Evolutionary conservation across 2,888 invertebrate species (phyloP).

Genomic region (Nineta flava): DNA sequence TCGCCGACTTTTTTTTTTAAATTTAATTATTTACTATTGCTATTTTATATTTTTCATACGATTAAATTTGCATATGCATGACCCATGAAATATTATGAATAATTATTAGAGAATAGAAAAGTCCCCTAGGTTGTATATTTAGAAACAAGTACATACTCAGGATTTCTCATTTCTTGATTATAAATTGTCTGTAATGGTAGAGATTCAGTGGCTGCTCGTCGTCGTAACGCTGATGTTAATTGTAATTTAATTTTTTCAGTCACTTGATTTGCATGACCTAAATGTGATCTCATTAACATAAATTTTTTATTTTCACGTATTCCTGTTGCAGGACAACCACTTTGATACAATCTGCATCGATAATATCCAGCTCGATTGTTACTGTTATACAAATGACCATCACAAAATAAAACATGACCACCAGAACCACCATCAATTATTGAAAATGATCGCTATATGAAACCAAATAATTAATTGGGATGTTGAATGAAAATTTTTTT

Average conservation of each 20-base stretch:
- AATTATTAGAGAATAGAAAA: too few species aligned
- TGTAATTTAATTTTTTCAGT: constrained; percentile 5
- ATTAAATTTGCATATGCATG: not conserved
- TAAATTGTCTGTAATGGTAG: constrained; percentile 4
- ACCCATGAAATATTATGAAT: not conserved
- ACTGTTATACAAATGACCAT: constrained; percentile 3
- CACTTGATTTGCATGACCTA: constrained; percentile 4
- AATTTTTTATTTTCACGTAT: not conserved
- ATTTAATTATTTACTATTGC: too few species aligned
- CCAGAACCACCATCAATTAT: not conserved
- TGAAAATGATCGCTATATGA: not conserved
- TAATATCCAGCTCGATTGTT: constrained; percentile 3
- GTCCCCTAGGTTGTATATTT: too few species aligned
- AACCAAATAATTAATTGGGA: not conserved
- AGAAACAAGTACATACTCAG: not conserved
- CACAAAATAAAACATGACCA: constrained; percentile 3
- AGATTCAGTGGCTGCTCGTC: not conserved
- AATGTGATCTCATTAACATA: constrained; percentile 1
- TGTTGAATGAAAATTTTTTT: too few species aligned
- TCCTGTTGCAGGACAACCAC: constrained; percentile 7
- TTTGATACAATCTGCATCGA: constrained; percentile 3
- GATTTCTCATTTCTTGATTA: constrained; percentile 5
- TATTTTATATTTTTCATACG: too few species aligned
- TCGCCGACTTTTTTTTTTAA: too few species aligned
- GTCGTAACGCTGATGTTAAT: not conserved